Evolutionary conservation across 2,113 vertebrate genomes (phyloP), one percentile per base, ranked within the genome.

Genomic region (Sturnira hondurensis): DNA sequence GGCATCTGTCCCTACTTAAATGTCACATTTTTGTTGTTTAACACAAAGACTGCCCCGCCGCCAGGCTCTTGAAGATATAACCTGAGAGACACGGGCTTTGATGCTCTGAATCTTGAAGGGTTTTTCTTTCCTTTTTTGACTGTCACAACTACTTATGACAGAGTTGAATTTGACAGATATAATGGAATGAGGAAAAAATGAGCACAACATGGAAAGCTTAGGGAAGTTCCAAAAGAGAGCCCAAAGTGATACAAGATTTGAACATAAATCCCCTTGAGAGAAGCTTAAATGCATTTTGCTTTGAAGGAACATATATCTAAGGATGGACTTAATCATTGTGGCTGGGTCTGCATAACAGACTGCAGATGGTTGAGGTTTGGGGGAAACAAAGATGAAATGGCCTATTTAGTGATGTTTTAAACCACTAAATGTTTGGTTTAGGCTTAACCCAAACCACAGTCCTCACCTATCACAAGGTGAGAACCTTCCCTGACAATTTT

Each of bases 261-360:
- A 94, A 89, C 89, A 31, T 58, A 96, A 96, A 97, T 95, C 94
- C 95, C 73, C 94, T 61, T 0, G 94, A 96, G 97, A 97, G 91
- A 83, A 58, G 95, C 93, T 94, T 97, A 84, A 89, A 89, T 17
- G 78, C n/a, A 95, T 92, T 96, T 93, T 83, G 78, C 94, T 91
- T 95, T 50, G 82, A 67, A 81, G 73, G 43, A 5, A 90, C 4
- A 87, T 56, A 16, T 78, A 76, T 80, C 83, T 56, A 91, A 94
- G 83, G 63, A 83, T 38, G 33, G 89, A 95, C 83, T 86, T 95
- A 95, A 96, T 91, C 74, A 85, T 47, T 28, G 88, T 61, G 85
- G 85, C 81, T 47, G 28, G 65, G 88, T 54, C 96, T 96, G 82
- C 22, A 26, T 85, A 91, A 91, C 94, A 63, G 88, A 81, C 86